A percentile compares a stretch with the other conserved stretches of the same genome.
These are phyloP conservation scores for Heliopora coerulea DNA, from an alignment of 92 coral and sea anemone species.

Conservation along the genomic window DNA sequence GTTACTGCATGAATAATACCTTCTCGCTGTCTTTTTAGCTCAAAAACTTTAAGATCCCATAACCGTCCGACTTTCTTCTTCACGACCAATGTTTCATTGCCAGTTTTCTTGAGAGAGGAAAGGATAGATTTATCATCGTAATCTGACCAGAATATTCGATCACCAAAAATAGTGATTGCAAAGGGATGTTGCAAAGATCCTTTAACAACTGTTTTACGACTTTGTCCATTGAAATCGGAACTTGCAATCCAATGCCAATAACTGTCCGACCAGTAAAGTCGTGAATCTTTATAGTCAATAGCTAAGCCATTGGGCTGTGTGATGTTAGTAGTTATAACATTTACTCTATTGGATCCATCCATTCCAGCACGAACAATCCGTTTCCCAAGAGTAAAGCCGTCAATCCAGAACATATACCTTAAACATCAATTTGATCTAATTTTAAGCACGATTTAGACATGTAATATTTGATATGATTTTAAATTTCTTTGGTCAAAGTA, in stretches of 20 bases:
- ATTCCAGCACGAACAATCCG: conserved; percentile 90
- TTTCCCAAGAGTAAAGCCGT: conserved; percentile 87
- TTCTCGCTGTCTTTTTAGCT: conserved; percentile 19
- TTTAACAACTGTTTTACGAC: conserved; percentile 38
- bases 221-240: conserved; percentile 41
- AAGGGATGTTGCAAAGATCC: conserved; percentile 57
- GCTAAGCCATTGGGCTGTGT: conserved; percentile 96
- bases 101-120: conserved; percentile 31
- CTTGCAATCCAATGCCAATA: conserved; percentile 5
- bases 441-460: too few species aligned
- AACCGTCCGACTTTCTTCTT: conserved; percentile 4
- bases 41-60: conserved; percentile 26
- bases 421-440: neutral
- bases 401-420: conserved; percentile 96
- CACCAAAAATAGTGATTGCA: conserved; percentile 61
- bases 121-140: conserved; percentile 52
- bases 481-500: too few species aligned
- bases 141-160: conserved; percentile 69
- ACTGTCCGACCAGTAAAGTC: conserved; percentile 84
- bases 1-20: too few species aligned
- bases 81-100: conserved; percentile 26
- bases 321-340: conserved; percentile 58
- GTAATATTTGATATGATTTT: too few species aligned
- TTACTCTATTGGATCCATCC: conserved; percentile 75
- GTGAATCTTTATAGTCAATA: conserved; percentile 63